Conservation (phyloP, 2,797 vertebrate genomes). For the Pitangus sulphuratus region DNA sequence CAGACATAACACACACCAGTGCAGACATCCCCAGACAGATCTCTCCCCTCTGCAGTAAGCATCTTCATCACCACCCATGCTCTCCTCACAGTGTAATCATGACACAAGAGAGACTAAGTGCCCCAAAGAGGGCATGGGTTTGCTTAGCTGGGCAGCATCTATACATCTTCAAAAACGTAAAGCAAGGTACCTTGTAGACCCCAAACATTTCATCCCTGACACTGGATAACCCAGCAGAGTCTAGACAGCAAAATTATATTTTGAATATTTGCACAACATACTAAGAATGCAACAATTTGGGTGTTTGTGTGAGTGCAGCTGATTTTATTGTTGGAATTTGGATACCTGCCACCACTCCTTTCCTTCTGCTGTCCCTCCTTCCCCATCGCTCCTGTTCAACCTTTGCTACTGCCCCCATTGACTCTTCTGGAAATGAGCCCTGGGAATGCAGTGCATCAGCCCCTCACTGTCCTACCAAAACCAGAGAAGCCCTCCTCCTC, state of each 20-base stretch:
- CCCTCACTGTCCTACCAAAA: background rate
- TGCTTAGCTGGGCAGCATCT: background rate
- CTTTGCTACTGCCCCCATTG: background rate
- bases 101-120: background rate
- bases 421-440: background rate
- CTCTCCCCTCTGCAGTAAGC: background rate
- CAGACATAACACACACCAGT: fast-evolving
- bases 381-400: background rate
- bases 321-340: background rate
- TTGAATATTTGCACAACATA: background rate
- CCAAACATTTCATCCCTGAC: background rate
- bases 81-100: background rate
- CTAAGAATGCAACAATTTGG: background rate
- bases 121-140: background rate
- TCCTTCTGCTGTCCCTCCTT: background rate
- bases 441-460: background rate
- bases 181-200: background rate
- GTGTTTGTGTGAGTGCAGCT: background rate
- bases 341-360: background rate
- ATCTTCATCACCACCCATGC: background rate
- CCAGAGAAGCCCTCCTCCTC: background rate
- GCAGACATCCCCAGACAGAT: background rate
- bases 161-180: background rate
- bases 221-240: background rate
- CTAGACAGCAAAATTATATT: background rate